Conservation (phyloP, 1,140 invertebrate species). For the Acromyrmex echinatior region DNA sequence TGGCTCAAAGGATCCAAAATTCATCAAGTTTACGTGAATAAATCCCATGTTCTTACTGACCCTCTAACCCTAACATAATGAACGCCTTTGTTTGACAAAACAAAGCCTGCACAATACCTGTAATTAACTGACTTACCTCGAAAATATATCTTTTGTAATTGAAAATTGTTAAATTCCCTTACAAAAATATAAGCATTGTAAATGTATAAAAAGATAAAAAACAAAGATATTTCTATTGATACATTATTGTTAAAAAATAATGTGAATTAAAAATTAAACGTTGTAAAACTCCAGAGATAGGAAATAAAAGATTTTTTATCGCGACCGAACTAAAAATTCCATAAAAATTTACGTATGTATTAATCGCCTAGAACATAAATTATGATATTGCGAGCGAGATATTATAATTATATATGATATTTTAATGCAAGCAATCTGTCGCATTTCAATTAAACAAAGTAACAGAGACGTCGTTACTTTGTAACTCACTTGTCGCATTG, state of each 20-base stretch:
- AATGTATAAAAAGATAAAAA: not conserved
- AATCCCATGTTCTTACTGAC: slow-evolving; percentile 75
- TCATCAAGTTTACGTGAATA: slow-evolving; percentile 64
- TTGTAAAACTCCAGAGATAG: not conserved
- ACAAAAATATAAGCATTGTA: slow-evolving; percentile 13
- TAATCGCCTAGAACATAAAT: not conserved
- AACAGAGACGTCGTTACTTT: not conserved
- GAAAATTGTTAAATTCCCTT: slow-evolving; percentile 3
- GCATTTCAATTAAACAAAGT: not conserved
- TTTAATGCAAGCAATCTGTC: not conserved
- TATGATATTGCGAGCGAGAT: not conserved
- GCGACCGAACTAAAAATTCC: not conserved
- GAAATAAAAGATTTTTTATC: not conserved
- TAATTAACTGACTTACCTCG: slow-evolving; percentile 74
- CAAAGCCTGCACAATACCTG: slow-evolving; percentile 74
- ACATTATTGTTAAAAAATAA: not conserved
- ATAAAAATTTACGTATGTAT: slow-evolving; percentile 3
- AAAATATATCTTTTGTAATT: slow-evolving; percentile 50
- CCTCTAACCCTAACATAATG: slow-evolving; percentile 77
- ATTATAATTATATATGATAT: slow-evolving; percentile 37
- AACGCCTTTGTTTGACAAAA: slow-evolving; percentile 80
- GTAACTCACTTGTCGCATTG: not conserved
- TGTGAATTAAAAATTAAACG: slow-evolving; percentile 11
- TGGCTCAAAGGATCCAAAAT: slow-evolving; percentile 61
- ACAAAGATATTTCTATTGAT: not conserved